phyloP scores from a whole-genome alignment of 1,140 invertebrate species.

The Nautilus pompilius region DNA sequence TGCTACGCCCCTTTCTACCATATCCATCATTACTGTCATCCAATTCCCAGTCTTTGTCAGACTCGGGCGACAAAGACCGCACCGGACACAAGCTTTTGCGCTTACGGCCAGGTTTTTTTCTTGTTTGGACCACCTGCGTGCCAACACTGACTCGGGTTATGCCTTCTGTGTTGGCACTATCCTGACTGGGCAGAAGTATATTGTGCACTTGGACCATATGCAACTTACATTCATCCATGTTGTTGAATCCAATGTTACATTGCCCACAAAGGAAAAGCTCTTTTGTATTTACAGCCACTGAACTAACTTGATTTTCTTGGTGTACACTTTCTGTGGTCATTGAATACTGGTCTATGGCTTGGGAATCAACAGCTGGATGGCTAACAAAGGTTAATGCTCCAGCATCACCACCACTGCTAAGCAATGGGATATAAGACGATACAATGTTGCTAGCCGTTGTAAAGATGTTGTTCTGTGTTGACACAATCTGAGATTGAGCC shows the following conservation, averaged over 20 bases:
- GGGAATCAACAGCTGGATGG: not conserved
- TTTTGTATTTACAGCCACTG: conserved; percentile 16
- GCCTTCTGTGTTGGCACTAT: not conserved
- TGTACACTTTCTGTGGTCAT: conserved; percentile 22
- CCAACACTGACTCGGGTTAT: conserved; percentile 26
- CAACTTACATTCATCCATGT: conserved; percentile 47
- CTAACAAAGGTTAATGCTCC: not conserved
- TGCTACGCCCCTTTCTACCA: conserved; percentile 18
- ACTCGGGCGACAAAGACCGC: conserved; percentile 17
- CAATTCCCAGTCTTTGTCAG: conserved; percentile 13
- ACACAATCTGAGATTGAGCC: not conserved
- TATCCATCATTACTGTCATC: conserved; percentile 24
- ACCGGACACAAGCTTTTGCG: conserved; percentile 15
- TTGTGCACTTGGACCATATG: conserved; percentile 48
- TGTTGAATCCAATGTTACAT: conserved; percentile 46
- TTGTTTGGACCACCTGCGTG: conserved; percentile 24
- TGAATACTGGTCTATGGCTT: conserved; percentile 1
- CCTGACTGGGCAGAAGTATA: conserved; percentile 7
- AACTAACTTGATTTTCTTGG: not conserved
- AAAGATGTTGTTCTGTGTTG: not conserved
- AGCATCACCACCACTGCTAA: not conserved
- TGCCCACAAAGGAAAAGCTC: conserved; percentile 51
- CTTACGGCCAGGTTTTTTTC: conserved; percentile 35
- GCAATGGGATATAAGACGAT: not conserved
- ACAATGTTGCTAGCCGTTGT: not conserved